Conservation (phyloP, 2,888 invertebrate species). For the Apoderus coryli region DNA sequence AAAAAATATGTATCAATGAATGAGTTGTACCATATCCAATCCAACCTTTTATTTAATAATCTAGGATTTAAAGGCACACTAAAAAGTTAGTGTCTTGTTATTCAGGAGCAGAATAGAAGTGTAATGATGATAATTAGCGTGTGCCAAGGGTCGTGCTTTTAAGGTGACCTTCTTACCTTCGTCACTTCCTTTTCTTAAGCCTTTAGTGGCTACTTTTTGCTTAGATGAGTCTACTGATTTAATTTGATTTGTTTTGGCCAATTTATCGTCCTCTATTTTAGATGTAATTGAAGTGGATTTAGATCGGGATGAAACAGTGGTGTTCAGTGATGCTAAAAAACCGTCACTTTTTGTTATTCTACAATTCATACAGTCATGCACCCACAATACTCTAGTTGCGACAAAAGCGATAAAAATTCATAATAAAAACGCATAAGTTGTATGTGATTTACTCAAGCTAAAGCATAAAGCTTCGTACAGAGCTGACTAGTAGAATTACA, state of each 20-base stretch:
- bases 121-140: conserved; percentile 25
- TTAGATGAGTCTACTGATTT: conserved; percentile 28
- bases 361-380: conserved; percentile 16
- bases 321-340: conserved; percentile 61
- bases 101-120: no score
- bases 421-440: no score
- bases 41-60: no score
- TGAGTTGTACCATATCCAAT: no score
- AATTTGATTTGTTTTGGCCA: conserved; percentile 29
- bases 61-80: no score
- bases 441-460: no score
- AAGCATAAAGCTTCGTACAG: no score
- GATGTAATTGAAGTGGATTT: conserved; percentile 47
- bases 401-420: no score
- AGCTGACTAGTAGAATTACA: no score
- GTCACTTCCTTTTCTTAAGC: conserved; percentile 26
- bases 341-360: conserved; percentile 29
- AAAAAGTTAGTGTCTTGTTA: no score
- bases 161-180: conserved; percentile 28
- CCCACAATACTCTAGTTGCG: no score
- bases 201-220: conserved; percentile 26
- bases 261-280: conserved; percentile 34
- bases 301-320: conserved; percentile 56
- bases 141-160: conserved; percentile 31
- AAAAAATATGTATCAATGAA: no score